Evolutionary conservation across 1,140 invertebrate species (phyloP).

Genomic region (Pseudomyrmex gracilis): DNA sequence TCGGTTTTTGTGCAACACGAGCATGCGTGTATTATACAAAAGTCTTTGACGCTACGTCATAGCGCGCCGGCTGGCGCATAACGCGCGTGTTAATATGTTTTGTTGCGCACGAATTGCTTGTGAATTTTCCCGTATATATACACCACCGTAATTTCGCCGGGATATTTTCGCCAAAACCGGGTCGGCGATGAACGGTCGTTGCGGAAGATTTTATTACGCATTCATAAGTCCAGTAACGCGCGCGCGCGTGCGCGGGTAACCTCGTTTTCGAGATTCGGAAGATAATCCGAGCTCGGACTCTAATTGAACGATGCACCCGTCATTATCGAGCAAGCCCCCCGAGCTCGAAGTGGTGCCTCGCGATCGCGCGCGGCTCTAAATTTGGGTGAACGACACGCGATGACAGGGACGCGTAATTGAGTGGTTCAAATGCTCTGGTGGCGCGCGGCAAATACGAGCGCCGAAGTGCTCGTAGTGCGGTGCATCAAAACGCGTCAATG

Average conservation of each 20-base stretch:
- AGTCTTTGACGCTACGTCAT: no score
- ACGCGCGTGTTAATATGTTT: conserved; percentile 28
- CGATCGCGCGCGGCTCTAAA: conserved; percentile 44
- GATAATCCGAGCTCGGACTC: conserved; percentile 39
- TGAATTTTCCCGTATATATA: conserved; percentile 2
- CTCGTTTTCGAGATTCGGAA: conserved; percentile 39
- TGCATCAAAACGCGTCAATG: background rate
- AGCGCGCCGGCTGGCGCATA: background rate
- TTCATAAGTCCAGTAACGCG: conserved; percentile 31
- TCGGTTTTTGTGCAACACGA: no score
- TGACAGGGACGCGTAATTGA: conserved; percentile 44
- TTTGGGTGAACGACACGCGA: conserved; percentile 31
- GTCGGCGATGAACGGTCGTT: background rate
- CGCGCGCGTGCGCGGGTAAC: conserved; percentile 15
- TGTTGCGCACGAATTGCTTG: background rate
- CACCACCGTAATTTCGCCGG: conserved; percentile 19
- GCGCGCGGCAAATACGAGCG: conserved; percentile 3
- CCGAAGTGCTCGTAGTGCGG: conserved; percentile 8
- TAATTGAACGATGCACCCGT: conserved; percentile 42
- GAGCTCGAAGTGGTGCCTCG: conserved; percentile 12
- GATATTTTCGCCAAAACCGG: conserved; percentile 33
- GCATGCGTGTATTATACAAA: no score
- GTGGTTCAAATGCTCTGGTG: conserved; percentile 36
- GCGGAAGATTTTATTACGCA: conserved; percentile 49
- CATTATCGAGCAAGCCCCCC: conserved; percentile 33